Conservation (phyloP, 2,888 invertebrate genomes). For the Oeneis ivallda region DNA sequence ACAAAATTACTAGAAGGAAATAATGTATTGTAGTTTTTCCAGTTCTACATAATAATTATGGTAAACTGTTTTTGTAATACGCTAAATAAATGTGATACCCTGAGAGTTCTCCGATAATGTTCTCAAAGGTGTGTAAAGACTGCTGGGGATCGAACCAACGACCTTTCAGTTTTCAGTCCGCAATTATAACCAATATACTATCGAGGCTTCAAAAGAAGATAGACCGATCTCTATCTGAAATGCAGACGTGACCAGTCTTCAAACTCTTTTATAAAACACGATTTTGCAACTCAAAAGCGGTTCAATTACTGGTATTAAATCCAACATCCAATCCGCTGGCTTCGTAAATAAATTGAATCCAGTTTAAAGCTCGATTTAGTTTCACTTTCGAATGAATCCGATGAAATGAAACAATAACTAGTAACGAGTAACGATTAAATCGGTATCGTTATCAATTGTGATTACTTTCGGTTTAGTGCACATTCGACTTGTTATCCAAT, state of each 20-base stretch:
- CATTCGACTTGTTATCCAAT: not conserved
- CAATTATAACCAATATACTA: too few species aligned
- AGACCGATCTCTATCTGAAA: too few species aligned
- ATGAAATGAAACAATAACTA: conserved; percentile 27
- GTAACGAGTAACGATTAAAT: conserved; percentile 15
- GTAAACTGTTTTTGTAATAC: too few species aligned
- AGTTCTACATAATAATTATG: too few species aligned
- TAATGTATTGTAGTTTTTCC: too few species aligned
- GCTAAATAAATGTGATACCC: too few species aligned
- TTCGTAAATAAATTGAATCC: conserved; percentile 28
- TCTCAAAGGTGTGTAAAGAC: too few species aligned
- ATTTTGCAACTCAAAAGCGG: conserved; percentile 16
- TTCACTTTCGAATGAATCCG: conserved; percentile 28
- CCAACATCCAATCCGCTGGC: conserved; percentile 17
- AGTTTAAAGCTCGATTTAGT: conserved; percentile 24
- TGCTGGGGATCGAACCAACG: too few species aligned
- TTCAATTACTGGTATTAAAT: conserved; percentile 24
- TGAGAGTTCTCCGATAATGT: too few species aligned
- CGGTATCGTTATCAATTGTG: conserved; percentile 1
- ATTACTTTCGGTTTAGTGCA: conserved; percentile 1
- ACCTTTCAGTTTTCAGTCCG: too few species aligned
- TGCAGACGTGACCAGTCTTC: conserved; percentile 7
- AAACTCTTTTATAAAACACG: conserved; percentile 4
- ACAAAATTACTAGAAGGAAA: too few species aligned
- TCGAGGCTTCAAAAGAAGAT: too few species aligned